Base-by-base conservation (phyloP, 2,888 invertebrate genomes). In the Cosmopolites sordidus region DNA sequence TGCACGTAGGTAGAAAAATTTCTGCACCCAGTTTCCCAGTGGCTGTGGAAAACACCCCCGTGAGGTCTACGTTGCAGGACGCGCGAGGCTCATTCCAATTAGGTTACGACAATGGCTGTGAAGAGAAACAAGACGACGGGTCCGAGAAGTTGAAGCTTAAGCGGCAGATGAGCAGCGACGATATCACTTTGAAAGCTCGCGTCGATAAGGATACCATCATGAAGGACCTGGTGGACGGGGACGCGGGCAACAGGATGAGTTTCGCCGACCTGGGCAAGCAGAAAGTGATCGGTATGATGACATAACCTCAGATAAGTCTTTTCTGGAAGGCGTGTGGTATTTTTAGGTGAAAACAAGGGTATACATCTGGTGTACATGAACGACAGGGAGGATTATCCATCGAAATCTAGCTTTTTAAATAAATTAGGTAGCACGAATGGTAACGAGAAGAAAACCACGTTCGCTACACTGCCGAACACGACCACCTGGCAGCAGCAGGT, bases 401-500 rank as follows among this genome's bases (percentile, higher is more conserved):
- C 60, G 33, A 64, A 63, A 51, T 57, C 62, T 8, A 75, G 61
- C 75, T 64, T 64, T 42, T 41, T 61, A 52, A 58, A 58, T 50
- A 61, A 61, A 58, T 30, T 63, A 41, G 60, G 61, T 16, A 66
- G 58, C 56, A 75, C 75, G 1, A 77, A 75, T 51, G 74, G 74
- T 1, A 76, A 74, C 53, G 82, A 82, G 50, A 85, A 84, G 78
- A 85, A 87, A 73, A 83, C 88, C 1, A 82, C 85, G 58, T 89
- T 89, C 65, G 81, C 84, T 0, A 79, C 87, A 4, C 79, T 89
- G 44, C 81, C 84, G 1, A 84, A 86, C 58, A 91, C 92, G 44
- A 90, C 90, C 84, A 88, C 89, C 66, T 89, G 91, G 70, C 89
- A 89, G 70, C 83, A 78, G 58, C 75, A 72, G 64, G 66, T 74